Evolutionary conservation across 2,797 vertebrate genomes (phyloP).

Genomic region (Channallabes apus): DNA sequence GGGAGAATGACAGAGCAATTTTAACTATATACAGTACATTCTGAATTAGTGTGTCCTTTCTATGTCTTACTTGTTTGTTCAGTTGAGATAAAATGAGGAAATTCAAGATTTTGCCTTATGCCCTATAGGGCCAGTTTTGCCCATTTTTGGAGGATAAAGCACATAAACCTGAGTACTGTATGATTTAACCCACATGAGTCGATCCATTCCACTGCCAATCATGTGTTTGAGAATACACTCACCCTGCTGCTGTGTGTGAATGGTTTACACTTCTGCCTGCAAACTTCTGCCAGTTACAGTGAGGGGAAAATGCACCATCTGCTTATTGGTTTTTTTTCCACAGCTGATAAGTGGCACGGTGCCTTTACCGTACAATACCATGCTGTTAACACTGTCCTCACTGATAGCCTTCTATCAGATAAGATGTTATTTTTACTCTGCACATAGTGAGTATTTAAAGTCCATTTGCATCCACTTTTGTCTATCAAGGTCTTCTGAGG

Average conservation of each 20-base stretch:
- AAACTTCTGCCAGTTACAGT: slow-evolving; percentile 33
- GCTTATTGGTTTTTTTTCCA: slow-evolving; percentile 28
- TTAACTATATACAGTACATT: not conserved
- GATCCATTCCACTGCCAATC: slow-evolving; percentile 2
- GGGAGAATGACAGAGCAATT: not conserved
- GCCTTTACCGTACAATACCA: not conserved
- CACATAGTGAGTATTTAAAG: slow-evolving; percentile 9
- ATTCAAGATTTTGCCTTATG: not conserved
- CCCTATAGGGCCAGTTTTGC: not conserved
- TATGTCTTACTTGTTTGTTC: not conserved
- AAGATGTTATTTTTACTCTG: not conserved
- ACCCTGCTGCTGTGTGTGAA: slow-evolving; percentile 37
- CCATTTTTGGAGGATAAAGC: not conserved
- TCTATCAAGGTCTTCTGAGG: not conserved
- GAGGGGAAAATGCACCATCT: slow-evolving; percentile 52
- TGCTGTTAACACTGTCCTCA: not conserved
- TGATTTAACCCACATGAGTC: not conserved
- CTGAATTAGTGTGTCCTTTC: not conserved
- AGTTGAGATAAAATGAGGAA: not conserved
- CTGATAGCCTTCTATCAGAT: slow-evolving; percentile 8
- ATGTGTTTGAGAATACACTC: slow-evolving; percentile 3
- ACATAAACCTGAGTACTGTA: not conserved
- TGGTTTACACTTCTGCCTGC: slow-evolving; percentile 26
- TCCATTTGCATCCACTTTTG: not conserved
- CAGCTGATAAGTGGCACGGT: slow-evolving; percentile 39